These are phyloP conservation scores for Noctua pronuba DNA, from an alignment of 2,888 invertebrate species.

Conservation along the genomic window DNA sequence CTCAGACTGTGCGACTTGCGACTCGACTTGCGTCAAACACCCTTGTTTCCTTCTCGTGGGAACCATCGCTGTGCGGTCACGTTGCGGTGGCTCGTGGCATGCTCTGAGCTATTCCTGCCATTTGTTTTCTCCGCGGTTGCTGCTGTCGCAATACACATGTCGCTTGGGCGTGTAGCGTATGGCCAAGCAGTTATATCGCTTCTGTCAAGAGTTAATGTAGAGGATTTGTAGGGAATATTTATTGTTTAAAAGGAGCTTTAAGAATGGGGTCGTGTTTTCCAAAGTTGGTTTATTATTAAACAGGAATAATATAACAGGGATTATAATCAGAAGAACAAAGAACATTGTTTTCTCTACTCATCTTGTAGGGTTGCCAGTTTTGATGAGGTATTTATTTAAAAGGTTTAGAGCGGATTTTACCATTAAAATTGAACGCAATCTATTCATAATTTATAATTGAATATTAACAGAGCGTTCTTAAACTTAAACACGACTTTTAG, in stretches of 20 bases:
- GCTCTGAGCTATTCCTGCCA: background rate
- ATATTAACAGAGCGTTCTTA: background rate
- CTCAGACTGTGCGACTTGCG: background rate
- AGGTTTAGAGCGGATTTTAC: background rate
- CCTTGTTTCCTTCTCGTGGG: background rate
- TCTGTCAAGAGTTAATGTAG: constrained; percentile 26
- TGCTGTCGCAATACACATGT: background rate
- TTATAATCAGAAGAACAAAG: constrained; percentile 1
- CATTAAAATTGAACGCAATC: background rate
- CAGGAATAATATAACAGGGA: constrained; percentile 16
- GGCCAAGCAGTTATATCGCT: too few relatives aligned
- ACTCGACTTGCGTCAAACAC: background rate
- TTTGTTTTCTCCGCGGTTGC: background rate
- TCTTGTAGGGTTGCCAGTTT: background rate
- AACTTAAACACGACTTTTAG: background rate
- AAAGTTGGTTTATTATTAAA: constrained; percentile 27
- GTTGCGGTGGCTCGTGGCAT: background rate
- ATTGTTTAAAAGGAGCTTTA: constrained; percentile 16
- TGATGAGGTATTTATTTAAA: background rate
- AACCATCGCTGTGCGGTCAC: background rate
- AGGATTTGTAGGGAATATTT: constrained; percentile 24
- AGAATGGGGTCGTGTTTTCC: constrained; percentile 18
- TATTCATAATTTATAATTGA: background rate
- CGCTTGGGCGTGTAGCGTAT: background rate
- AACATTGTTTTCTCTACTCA: background rate